phyloP scores from a whole-genome alignment of 2,888 invertebrate genomes.

The Lithosia quadra region DNA sequence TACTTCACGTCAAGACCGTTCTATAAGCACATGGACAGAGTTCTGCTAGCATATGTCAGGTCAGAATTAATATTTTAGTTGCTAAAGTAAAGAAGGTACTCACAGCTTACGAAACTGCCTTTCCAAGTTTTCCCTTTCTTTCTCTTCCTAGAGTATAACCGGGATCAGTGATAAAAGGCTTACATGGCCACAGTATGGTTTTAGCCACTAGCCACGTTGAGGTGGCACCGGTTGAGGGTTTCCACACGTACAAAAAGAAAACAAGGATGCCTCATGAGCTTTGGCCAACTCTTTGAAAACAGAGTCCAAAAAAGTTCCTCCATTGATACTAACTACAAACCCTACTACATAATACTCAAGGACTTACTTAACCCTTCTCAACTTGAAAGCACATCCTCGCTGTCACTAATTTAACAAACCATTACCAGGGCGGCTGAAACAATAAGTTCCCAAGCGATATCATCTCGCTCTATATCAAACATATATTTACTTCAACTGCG shows the following conservation, averaged over 20 bases:
- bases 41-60: conserved; percentile 92
- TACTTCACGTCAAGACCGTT: conserved; percentile 98
- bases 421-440: conserved; percentile 90
- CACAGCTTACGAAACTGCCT: no score
- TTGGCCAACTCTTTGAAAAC: not conserved
- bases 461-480: conserved; percentile 81
- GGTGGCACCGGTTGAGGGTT: not conserved
- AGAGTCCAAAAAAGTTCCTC: not conserved
- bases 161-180: no score
- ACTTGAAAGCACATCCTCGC: not conserved
- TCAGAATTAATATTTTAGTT: conserved; percentile 57
- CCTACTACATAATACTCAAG: not conserved
- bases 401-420: not conserved
- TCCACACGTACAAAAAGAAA: not conserved
- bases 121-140: no score
- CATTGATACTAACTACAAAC: not conserved
- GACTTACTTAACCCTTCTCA: not conserved
- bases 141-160: no score
- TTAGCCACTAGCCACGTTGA: no score
- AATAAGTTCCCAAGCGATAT: conserved; percentile 88
- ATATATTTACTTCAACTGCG: conserved; percentile 79
- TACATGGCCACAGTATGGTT: no score
- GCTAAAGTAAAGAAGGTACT: not conserved
- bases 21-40: conserved; percentile 96
- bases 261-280: not conserved